A percentile compares a stretch with the other conserved stretches of the same genome.
Conservation (phyloP, 2,113 vertebrate species). For the Zosterops borbonicus region DNA sequence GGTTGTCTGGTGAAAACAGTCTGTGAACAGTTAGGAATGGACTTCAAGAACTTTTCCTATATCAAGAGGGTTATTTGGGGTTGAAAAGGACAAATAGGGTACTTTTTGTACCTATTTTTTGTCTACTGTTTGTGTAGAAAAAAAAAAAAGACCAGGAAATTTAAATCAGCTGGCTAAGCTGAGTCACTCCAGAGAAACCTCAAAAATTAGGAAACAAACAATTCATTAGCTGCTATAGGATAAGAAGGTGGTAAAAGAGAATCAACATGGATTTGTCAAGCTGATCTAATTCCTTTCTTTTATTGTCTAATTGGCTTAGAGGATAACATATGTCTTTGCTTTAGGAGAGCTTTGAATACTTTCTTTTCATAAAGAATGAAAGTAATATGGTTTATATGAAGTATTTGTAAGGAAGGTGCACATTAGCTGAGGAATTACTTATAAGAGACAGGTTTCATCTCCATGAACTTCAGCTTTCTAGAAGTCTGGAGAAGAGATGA, state of each 20-base stretch:
- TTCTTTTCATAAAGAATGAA: background rate
- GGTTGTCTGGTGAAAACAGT: background rate
- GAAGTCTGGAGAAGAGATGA: background rate
- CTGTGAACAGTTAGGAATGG: background rate
- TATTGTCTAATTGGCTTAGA: slow-evolving; percentile 40
- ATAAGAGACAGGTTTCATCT: background rate
- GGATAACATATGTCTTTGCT: slow-evolving; percentile 49
- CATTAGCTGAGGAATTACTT: background rate
- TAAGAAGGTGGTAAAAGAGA: slow-evolving; percentile 38
- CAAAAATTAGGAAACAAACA: slow-evolving; percentile 43
- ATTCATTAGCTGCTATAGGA: slow-evolving; percentile 24
- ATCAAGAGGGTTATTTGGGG: background rate
- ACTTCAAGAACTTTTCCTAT: background rate
- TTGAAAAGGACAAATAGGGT: background rate
- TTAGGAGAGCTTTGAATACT: slow-evolving; percentile 15
- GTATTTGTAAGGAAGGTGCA: background rate
- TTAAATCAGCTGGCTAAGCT: background rate
- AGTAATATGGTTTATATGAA: background rate
- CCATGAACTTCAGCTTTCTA: accelerated
- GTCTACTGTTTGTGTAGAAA: background rate
- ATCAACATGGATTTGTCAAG: slow-evolving; percentile 53
- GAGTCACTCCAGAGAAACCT: background rate
- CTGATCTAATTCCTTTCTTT: slow-evolving; percentile 53
- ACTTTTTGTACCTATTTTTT: background rate
- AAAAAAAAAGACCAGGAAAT: background rate